These are phyloP conservation scores for Xenopus laevis DNA, from an alignment of 2,113 vertebrate species.

Conservation along the genomic window DNA sequence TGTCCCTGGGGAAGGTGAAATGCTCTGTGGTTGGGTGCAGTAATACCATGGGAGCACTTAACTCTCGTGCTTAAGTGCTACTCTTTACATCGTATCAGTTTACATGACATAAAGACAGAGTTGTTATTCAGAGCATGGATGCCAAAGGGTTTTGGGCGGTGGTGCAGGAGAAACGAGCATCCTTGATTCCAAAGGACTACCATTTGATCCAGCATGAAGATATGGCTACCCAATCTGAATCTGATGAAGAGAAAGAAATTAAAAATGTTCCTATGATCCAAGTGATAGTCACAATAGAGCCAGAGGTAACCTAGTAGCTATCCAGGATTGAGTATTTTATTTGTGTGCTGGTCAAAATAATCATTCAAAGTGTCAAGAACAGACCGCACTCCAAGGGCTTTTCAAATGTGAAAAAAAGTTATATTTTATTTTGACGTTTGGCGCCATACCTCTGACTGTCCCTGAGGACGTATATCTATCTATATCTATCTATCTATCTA, in stretches of 20 bases:
- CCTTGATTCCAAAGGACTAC: slow-evolving; percentile 27
- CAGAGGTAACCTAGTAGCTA: slow-evolving; percentile 23
- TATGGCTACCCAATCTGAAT: slow-evolving; percentile 2
- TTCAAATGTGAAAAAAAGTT: too few species aligned
- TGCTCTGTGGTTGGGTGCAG: not conserved
- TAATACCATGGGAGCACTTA: slow-evolving; percentile 7
- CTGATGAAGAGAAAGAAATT: slow-evolving; percentile 1
- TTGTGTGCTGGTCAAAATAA: too few species aligned
- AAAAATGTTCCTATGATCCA: not conserved
- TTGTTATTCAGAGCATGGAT: slow-evolving; percentile 11
- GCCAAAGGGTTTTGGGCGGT: slow-evolving; percentile 32
- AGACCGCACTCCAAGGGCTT: too few species aligned
- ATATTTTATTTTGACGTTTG: too few species aligned
- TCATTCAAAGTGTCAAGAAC: too few species aligned
- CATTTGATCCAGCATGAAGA: slow-evolving; percentile 31
- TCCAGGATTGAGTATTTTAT: too few species aligned
- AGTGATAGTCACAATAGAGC: slow-evolving; percentile 35
- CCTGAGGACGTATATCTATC: too few species aligned
- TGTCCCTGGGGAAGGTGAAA: not conserved
- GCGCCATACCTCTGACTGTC: too few species aligned
- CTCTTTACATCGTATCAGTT: not conserved
- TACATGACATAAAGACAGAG: not conserved
- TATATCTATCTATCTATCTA: too few species aligned
- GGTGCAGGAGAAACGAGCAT: slow-evolving; percentile 18
- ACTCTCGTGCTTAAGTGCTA: not conserved